Evolutionary conservation across 2,888 invertebrate genomes (phyloP).

Genomic region (Melanchra persicariae): DNA sequence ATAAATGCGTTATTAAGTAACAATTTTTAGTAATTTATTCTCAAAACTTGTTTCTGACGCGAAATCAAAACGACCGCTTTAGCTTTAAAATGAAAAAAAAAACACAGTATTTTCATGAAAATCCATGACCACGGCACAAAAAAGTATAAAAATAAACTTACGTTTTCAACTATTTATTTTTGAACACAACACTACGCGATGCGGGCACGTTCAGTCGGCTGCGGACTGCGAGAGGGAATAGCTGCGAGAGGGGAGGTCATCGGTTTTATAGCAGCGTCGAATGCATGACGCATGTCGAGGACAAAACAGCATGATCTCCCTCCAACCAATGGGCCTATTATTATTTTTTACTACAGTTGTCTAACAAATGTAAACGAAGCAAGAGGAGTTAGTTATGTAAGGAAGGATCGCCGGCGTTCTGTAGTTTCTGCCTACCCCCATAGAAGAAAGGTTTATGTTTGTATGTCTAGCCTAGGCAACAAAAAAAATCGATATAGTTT

Average conservation of each 20-base stretch:
- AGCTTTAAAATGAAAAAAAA: not conserved
- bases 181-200: conserved; percentile 64
- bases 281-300: conserved; percentile 74
- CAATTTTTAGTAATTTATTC: not conserved
- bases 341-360: conserved; percentile 12
- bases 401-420: no score
- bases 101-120: not conserved
- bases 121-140: conserved; percentile 3
- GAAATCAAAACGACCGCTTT: not conserved
- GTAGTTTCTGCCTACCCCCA: no score
- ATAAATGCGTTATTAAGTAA: not conserved
- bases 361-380: not conserved
- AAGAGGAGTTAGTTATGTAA: not conserved
- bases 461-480: no score
- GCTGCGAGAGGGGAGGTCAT: conserved; percentile 76
- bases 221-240: conserved; percentile 73
- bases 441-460: no score
- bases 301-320: conserved; percentile 68
- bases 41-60: conserved; percentile 8
- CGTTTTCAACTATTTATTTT: conserved; percentile 68
- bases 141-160: conserved; percentile 70
- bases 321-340: conserved; percentile 46
- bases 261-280: conserved; percentile 74
- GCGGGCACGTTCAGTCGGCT: conserved; percentile 67
- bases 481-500: no score